Evolutionary conservation across 2,797 vertebrate genomes (phyloP).

Genomic region (Acanthiza pusilla): DNA sequence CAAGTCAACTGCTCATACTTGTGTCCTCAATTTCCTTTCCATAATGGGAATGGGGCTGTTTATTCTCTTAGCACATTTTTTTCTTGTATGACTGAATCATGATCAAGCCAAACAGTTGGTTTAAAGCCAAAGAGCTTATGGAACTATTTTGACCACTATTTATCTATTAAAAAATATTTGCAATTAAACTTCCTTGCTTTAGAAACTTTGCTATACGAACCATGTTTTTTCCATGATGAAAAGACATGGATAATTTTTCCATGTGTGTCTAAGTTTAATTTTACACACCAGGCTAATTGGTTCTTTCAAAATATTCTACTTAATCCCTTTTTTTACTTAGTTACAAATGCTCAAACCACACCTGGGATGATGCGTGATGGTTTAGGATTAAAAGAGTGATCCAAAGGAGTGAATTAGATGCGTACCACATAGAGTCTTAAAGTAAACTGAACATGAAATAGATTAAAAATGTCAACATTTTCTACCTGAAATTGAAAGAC

Average conservation of each 20-base stretch:
- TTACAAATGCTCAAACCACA: neutral
- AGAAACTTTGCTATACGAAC: neutral
- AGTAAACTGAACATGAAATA: neutral
- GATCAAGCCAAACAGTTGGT: neutral
- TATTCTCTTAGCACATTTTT: neutral
- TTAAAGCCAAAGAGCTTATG: neutral
- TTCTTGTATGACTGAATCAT: neutral
- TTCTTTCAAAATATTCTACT: neutral
- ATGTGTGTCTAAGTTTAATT: neutral
- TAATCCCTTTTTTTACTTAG: neutral
- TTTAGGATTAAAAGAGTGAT: neutral
- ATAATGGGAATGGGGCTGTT: neutral
- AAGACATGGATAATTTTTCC: neutral
- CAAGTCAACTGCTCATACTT: neutral
- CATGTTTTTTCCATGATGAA: neutral
- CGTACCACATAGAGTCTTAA: neutral
- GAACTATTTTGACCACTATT: neutral
- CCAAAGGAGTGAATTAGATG: neutral
- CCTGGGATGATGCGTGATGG: neutral
- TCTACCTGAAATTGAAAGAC: neutral
- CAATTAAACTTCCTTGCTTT: neutral
- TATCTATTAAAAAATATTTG: neutral
- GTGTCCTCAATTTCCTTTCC: neutral
- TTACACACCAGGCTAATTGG: neutral
- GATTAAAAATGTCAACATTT: neutral